These are phyloP conservation scores for Oplegnathus fasciatus DNA, from an alignment of 2,113 vertebrate species.

Conservation along the genomic window DNA sequence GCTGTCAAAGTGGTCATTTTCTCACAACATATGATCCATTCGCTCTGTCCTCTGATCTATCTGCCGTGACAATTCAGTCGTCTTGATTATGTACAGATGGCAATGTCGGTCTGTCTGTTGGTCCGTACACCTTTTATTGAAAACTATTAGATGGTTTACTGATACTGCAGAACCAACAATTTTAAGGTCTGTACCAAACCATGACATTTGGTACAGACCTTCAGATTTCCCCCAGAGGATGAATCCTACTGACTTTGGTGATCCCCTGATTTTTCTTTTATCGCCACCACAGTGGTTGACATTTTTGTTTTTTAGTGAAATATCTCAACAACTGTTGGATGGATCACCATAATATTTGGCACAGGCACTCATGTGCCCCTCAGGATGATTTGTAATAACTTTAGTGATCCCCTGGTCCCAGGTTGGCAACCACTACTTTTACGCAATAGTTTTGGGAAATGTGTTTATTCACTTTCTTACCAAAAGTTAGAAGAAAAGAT, in stretches of 20 bases:
- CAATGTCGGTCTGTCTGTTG: neutral
- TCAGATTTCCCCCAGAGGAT: neutral
- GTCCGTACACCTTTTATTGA: neutral
- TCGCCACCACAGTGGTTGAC: neutral
- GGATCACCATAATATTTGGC: neutral
- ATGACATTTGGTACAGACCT: neutral
- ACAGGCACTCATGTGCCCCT: no score
- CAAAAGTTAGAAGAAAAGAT: neutral
- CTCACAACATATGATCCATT: neutral
- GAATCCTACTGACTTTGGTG: neutral
- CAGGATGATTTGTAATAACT: no score
- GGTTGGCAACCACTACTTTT: neutral
- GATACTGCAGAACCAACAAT: no score
- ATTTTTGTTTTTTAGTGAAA: neutral
- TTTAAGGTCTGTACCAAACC: no score
- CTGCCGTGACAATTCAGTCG: neutral
- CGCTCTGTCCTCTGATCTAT: neutral
- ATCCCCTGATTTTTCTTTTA: neutral
- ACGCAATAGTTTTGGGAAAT: neutral
- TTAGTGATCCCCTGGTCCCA: neutral
- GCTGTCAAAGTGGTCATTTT: constrained; percentile 18
- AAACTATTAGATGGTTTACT: neutral
- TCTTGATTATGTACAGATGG: neutral
- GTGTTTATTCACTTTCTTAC: no score
- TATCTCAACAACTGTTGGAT: neutral